Evolutionary conservation across 2,113 vertebrate species (phyloP).

Genomic region (Coptodon bakossiorum): DNA sequence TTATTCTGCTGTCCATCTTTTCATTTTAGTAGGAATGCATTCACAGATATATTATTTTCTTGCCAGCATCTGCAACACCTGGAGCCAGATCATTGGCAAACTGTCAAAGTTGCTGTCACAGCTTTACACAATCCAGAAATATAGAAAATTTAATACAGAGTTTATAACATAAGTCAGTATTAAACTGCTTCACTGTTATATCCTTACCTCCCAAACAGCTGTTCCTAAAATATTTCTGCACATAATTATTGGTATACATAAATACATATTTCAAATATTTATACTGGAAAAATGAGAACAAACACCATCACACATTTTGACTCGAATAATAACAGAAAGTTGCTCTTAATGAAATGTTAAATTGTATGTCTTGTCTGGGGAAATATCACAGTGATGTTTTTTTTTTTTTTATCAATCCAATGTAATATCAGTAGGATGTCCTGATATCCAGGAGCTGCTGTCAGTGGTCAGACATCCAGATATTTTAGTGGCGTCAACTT

Average conservation of each 20-base stretch:
- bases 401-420: background rate
- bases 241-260: background rate
- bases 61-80: background rate
- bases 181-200: background rate
- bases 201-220: background rate
- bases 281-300: background rate
- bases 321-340: background rate
- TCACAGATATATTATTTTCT: rapidly evolving
- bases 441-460: background rate
- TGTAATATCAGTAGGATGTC: background rate
- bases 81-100: background rate
- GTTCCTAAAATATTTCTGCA: background rate
- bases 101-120: background rate
- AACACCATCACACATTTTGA: background rate
- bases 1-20: background rate
- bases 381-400: background rate
- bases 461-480: background rate
- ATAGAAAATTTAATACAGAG: rapidly evolving
- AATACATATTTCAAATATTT: background rate
- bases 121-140: background rate
- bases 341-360: background rate
- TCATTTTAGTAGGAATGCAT: rapidly evolving
- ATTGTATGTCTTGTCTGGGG: background rate
- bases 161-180: background rate
- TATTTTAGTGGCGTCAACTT: background rate